Evolutionary conservation across 2,113 vertebrate species (phyloP).

Genomic region (Pogonocichla stellata): DNA sequence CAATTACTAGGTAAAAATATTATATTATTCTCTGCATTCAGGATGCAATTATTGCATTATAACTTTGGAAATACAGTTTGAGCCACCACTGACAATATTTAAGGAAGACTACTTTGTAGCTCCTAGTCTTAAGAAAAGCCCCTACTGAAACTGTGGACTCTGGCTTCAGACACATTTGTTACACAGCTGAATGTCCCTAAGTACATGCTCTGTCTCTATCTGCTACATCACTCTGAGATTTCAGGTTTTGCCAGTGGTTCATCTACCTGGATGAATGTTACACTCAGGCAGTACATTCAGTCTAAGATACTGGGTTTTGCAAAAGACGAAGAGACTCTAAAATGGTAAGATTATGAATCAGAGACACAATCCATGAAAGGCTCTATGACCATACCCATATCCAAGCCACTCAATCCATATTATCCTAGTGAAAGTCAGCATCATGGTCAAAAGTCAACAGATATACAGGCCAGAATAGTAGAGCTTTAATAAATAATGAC

Average conservation of each 20-base stretch:
- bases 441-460: neutral
- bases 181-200: neutral
- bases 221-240: neutral
- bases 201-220: neutral
- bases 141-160: neutral
- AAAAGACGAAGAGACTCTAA: neutral
- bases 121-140: neutral
- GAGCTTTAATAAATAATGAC: neutral
- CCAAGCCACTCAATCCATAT: neutral
- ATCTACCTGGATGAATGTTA: neutral
- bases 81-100: neutral
- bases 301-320: neutral
- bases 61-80: neutral
- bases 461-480: fast-evolving
- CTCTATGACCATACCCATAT: neutral
- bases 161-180: neutral
- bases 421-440: neutral
- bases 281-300: neutral
- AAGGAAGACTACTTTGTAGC: neutral
- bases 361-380: fast-evolving
- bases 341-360: fast-evolving
- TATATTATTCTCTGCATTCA: neutral
- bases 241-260: neutral
- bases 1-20: neutral
- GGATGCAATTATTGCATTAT: neutral